A percentile compares a stretch with the other conserved stretches of the same genome.
phyloP scores from a whole-genome alignment of 2,797 vertebrate species.

The Sciurus carolinensis region DNA sequence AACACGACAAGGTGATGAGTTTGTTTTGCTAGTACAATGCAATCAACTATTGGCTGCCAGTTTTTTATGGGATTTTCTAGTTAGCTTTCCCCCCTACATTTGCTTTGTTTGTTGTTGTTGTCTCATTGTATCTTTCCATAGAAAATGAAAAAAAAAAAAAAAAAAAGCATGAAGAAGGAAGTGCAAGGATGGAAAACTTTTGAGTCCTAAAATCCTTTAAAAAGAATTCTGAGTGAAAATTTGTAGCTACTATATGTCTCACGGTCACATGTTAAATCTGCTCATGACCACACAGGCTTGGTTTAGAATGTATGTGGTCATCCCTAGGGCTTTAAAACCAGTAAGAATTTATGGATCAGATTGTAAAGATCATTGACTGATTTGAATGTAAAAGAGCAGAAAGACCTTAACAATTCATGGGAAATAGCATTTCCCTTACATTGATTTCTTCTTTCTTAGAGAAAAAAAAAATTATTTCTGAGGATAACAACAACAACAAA shows the following conservation, averaged over 20 bases:
- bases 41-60: neutral
- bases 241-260: neutral
- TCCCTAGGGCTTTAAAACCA: neutral
- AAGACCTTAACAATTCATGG: neutral
- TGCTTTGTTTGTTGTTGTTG: neutral
- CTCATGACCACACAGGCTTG: neutral
- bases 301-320: neutral
- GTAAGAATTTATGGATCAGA: neutral
- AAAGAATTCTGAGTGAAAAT: constrained; percentile 27
- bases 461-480: constrained; percentile 3
- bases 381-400: neutral
- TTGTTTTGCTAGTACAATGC: neutral
- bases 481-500: neutral
- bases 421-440: neutral
- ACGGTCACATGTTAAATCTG: neutral
- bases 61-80: neutral
- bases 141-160: neutral
- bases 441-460: constrained; percentile 34
- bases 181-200: neutral
- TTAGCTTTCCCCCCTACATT: neutral
- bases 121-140: neutral
- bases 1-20: neutral
- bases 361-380: neutral
- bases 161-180: neutral
- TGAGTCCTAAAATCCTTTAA: neutral